Evolutionary conservation across 1,140 invertebrate genomes (phyloP).

Genomic region (Cydia pomonella): DNA sequence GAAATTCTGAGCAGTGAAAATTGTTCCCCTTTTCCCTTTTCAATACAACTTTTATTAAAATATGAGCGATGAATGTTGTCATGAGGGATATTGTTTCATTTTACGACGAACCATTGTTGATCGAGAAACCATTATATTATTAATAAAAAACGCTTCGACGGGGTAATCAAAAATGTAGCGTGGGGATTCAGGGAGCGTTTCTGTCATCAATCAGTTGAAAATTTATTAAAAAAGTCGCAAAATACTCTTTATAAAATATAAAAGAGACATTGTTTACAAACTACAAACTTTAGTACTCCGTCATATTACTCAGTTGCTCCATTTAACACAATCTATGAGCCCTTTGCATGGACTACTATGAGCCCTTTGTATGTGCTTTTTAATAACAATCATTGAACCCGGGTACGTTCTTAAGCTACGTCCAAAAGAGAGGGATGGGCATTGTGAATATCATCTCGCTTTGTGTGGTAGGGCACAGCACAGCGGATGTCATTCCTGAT

Average conservation of each 20-base stretch:
- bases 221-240: neutral
- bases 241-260: neutral
- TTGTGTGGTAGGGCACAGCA: too few relatives aligned
- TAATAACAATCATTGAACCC: too few relatives aligned
- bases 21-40: neutral
- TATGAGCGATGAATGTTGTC: constrained; percentile 2
- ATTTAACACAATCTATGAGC: too few relatives aligned
- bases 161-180: neutral
- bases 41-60: neutral
- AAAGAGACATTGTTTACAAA: too few relatives aligned
- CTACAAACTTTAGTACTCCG: too few relatives aligned
- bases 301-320: too few relatives aligned
- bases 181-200: neutral
- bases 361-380: too few relatives aligned
- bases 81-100: neutral
- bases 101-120: neutral
- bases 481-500: too few relatives aligned
- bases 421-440: too few relatives aligned
- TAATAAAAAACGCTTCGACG: neutral
- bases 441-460: too few relatives aligned
- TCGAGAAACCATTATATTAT: neutral
- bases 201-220: neutral
- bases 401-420: too few relatives aligned
- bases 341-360: too few relatives aligned
- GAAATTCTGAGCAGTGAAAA: constrained; percentile 3